phyloP scores from a whole-genome alignment of 2,888 invertebrate species.

The Corbicula japonica region DNA sequence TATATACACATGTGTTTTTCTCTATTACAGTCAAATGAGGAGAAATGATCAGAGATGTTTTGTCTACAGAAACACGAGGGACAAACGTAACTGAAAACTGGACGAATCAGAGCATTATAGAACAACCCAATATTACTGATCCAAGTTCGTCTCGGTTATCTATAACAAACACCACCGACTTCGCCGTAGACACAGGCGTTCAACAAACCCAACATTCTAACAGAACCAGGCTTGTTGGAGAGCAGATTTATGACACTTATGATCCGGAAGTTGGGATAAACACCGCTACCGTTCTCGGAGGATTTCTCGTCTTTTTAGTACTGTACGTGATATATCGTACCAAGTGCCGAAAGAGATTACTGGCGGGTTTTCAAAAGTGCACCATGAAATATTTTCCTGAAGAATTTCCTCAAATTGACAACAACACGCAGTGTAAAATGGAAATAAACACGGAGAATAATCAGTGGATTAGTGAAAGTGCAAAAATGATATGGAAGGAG shows the following conservation, averaged over 20 bases:
- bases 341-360: slow-evolving; percentile 67
- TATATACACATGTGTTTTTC: too few relatives aligned
- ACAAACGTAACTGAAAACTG: slow-evolving; percentile 49
- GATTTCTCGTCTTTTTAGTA: slow-evolving; percentile 73
- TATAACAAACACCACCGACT: background rate
- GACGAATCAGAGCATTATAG: too few relatives aligned
- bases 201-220: slow-evolving; percentile 4
- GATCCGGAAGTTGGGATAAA: slow-evolving; percentile 77
- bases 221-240: slow-evolving; percentile 20
- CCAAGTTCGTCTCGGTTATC: background rate
- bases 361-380: slow-evolving; percentile 45
- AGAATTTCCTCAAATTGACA: slow-evolving; percentile 36
- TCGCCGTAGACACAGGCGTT: background rate
- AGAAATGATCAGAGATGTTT: slow-evolving; percentile 73
- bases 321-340: slow-evolving; percentile 71
- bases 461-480: slow-evolving; percentile 55
- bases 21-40: slow-evolving; percentile 78
- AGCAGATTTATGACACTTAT: slow-evolving; percentile 73
- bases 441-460: slow-evolving; percentile 25
- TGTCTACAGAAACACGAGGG: slow-evolving; percentile 54
- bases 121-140: slow-evolving; percentile 12
- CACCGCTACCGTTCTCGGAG: slow-evolving; percentile 76
- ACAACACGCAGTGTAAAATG: slow-evolving; percentile 16
- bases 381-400: slow-evolving; percentile 65
- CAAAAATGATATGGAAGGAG: slow-evolving; percentile 58